Percentiles rank a stretch among this genome's conserved stretches.
Evolutionary conservation across 37 sponge, comb jelly and placozoan species (phyloP).

Genomic region (Agelas oroides): DNA sequence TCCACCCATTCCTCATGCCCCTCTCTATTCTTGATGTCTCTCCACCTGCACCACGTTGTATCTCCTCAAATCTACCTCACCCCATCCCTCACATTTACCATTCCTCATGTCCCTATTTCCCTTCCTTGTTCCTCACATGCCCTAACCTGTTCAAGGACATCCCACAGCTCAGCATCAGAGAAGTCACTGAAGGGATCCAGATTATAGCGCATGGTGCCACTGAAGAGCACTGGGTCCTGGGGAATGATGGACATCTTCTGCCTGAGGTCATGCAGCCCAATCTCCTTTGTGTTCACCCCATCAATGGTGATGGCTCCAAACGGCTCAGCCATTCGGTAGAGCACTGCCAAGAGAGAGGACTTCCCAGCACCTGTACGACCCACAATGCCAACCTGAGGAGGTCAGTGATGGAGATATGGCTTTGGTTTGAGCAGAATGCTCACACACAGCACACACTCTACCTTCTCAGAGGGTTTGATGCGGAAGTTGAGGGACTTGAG

Average conservation of each 20-base stretch:
- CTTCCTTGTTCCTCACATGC: too few relatives aligned
- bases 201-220: conserved; percentile 88
- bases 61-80: too few relatives aligned
- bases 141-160: conserved; percentile 61
- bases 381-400: conserved; percentile 82
- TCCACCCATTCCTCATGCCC: too few relatives aligned
- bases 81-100: too few relatives aligned
- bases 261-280: conserved; percentile 87
- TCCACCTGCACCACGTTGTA: too few relatives aligned
- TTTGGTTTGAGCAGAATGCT: too few relatives aligned
- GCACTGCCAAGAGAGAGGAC: conserved; percentile 81
- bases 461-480: conserved; percentile 75
- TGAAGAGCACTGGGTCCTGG: conserved; percentile 92
- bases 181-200: conserved; percentile 87
- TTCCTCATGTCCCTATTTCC: too few relatives aligned
- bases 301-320: conserved; percentile 80
- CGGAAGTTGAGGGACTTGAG: conserved; percentile 59
- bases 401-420: too few relatives aligned
- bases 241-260: conserved; percentile 89
- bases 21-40: too few relatives aligned
- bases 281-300: conserved; percentile 70
- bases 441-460: background rate
- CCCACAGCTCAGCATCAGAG: conserved; percentile 80
- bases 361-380: conserved; percentile 97
- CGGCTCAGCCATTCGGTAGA: conserved; percentile 91